These are phyloP conservation scores for Scaptomyza graminum DNA, from an alignment of 1,140 invertebrate species.

Conservation along the genomic window DNA sequence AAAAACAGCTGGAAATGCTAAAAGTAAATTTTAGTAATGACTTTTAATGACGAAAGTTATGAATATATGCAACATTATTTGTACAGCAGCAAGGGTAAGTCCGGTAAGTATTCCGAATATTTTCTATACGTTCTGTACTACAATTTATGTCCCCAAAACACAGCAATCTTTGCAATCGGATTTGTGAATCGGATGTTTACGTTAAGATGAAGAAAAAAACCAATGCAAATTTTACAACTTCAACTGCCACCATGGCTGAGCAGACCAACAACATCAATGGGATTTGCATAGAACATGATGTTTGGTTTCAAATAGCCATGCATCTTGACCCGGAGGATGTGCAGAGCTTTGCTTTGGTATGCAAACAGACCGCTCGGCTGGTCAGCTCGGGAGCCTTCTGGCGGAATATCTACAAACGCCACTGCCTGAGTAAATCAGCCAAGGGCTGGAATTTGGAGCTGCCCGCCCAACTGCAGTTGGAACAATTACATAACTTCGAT, in stretches of 20 bases:
- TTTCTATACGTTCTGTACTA: background rate
- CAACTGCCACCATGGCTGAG: conserved; percentile 19
- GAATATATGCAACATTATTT: conserved; percentile 54
- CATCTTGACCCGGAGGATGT: conserved; percentile 74
- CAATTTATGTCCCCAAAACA: background rate
- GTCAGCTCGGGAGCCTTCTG: conserved; percentile 65
- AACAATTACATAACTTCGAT: conserved; percentile 58
- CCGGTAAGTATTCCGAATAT: conserved; percentile 37
- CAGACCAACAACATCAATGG: conserved; percentile 14
- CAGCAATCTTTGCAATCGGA: conserved; percentile 52
- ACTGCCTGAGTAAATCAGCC: conserved; percentile 43
- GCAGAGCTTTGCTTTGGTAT: conserved; percentile 71
- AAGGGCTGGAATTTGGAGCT: conserved; percentile 57
- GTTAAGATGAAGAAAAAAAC: conserved; percentile 49
- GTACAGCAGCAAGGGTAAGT: conserved; percentile 52
- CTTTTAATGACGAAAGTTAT: conserved; percentile 52
- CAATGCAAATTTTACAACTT: background rate
- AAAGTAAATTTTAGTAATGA: conserved; percentile 36
- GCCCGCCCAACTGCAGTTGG: conserved; percentile 59
- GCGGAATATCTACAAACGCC: conserved; percentile 60
- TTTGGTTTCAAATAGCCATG: conserved; percentile 77
- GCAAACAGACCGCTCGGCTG: conserved; percentile 56
- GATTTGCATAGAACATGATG: conserved; percentile 53
- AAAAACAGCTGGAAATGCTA: conserved; percentile 7
- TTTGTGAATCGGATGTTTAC: conserved; percentile 53